Evolutionary conservation across 1,140 invertebrate genomes (phyloP).

Genomic region (Mamestra configurata): DNA sequence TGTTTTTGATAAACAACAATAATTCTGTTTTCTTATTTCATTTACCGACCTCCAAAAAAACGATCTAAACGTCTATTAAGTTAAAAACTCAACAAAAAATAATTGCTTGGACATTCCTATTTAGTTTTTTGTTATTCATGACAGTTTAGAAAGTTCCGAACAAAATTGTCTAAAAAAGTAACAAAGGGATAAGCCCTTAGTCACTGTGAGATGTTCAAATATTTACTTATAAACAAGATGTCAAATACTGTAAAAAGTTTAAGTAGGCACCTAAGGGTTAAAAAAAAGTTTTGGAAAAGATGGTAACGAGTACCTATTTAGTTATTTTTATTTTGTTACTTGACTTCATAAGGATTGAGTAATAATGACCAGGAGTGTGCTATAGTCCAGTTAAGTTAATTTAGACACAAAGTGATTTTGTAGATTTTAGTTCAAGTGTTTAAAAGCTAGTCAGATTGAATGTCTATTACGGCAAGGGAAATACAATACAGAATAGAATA

Average conservation of each 20-base stretch:
- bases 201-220: constrained; percentile 62
- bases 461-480: too few relatives aligned
- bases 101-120: constrained; percentile 26
- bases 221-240: constrained; percentile 69
- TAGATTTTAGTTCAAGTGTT: too few relatives aligned
- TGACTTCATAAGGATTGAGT: neutral
- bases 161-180: constrained; percentile 53
- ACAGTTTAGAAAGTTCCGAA: constrained; percentile 61
- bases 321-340: neutral
- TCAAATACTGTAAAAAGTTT: constrained; percentile 54
- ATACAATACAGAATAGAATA: too few relatives aligned
- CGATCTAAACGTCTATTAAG: constrained; percentile 30
- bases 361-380: neutral
- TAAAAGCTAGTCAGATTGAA: too few relatives aligned
- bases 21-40: neutral
- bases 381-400: too few relatives aligned
- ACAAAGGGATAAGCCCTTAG: constrained; percentile 53
- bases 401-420: too few relatives aligned
- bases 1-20: neutral
- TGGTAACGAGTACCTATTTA: neutral
- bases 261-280: constrained; percentile 22
- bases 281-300: constrained; percentile 55
- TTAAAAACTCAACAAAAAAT: constrained; percentile 29
- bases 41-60: neutral
- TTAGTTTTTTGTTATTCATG: constrained; percentile 35